Evolutionary conservation across 2,797 vertebrate species (phyloP).

Genomic region (Darevskia nairensis): DNA sequence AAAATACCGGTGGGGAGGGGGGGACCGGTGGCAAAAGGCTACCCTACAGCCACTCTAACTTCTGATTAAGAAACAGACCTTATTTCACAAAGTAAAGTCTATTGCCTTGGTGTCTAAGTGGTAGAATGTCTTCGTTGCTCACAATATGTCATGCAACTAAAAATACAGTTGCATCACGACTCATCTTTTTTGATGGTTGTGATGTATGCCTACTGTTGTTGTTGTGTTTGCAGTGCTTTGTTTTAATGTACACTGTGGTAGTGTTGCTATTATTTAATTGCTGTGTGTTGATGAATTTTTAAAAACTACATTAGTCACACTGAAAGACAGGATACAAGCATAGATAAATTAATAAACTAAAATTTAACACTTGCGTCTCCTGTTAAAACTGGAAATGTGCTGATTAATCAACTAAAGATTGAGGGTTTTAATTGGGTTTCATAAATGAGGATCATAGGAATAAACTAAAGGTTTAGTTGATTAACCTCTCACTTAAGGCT

Average conservation of each 20-base stretch:
- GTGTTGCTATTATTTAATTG: background rate
- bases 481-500: background rate
- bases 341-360: background rate
- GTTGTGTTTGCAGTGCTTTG: background rate
- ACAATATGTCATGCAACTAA: background rate
- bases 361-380: background rate
- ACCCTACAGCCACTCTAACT: no score
- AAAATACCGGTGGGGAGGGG: no score
- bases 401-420: background rate
- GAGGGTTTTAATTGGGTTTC: no score
- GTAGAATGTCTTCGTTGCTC: background rate
- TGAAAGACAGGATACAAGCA: background rate
- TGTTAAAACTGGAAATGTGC: background rate
- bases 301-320: background rate
- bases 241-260: background rate
- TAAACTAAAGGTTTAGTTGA: background rate
- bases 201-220: background rate
- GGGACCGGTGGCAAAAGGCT: no score
- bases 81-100: no score
- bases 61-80: no score
- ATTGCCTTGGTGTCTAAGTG: no score
- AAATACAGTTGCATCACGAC: background rate
- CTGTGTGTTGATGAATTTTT: background rate
- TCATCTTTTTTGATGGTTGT: background rate
- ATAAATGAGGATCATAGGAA: background rate